phyloP scores from a whole-genome alignment of 1,140 invertebrate genomes.

The Drosophila lowei region DNA sequence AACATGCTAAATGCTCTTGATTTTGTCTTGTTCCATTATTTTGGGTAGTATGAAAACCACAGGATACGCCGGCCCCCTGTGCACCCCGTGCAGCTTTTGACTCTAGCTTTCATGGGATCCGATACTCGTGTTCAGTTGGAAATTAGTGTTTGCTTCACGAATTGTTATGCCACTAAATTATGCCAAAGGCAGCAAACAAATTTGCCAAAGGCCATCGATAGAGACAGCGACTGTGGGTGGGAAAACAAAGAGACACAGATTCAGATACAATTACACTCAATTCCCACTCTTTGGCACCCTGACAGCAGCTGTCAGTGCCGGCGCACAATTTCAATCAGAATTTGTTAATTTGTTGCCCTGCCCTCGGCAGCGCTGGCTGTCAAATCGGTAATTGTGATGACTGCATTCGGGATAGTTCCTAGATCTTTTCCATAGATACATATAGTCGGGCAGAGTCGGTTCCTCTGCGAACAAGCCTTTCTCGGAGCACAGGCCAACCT shows the following conservation, averaged over 20 bases:
- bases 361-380: constrained; percentile 6
- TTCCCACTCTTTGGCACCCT: constrained; percentile 26
- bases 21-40: too few relatives aligned
- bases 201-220: constrained; percentile 5
- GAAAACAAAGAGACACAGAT: background rate
- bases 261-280: constrained; percentile 35
- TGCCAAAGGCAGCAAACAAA: constrained; percentile 11
- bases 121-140: too few relatives aligned
- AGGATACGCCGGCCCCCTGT: too few relatives aligned
- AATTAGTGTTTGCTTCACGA: background rate
- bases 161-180: constrained; percentile 24
- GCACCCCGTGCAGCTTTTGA: too few relatives aligned
- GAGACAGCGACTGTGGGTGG: too few relatives aligned
- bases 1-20: too few relatives aligned
- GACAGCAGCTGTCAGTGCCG: constrained; percentile 21
- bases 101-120: too few relatives aligned
- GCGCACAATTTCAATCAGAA: constrained; percentile 37
- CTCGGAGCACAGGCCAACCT: too few relatives aligned
- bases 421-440: background rate
- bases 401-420: background rate
- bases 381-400: constrained; percentile 30
- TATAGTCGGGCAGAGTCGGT: too few relatives aligned
- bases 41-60: too few relatives aligned
- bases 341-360: constrained; percentile 18
- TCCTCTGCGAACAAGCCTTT: too few relatives aligned